Evolutionary conservation across 2,888 invertebrate species (phyloP).

Genomic region (Mesodorylaimus sp.): DNA sequence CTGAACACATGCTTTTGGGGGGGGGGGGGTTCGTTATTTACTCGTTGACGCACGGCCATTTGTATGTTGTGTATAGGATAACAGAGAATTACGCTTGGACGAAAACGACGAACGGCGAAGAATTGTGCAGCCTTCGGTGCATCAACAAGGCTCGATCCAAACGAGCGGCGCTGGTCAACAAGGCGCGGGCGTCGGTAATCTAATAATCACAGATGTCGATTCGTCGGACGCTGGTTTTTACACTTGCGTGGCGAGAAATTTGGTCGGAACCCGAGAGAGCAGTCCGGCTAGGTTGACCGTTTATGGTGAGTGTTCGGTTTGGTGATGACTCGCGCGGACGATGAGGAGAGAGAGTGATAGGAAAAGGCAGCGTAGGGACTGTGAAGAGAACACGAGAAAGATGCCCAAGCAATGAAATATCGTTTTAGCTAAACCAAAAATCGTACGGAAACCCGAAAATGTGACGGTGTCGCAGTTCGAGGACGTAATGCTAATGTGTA

Average conservation of each 20-base stretch:
- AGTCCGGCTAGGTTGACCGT: slow-evolving; percentile 26
- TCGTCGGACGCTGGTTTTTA: slow-evolving; percentile 27
- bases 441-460: slow-evolving; percentile 16
- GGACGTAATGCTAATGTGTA: slow-evolving; percentile 28
- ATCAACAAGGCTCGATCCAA: slow-evolving; percentile 47
- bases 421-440: slow-evolving; percentile 23
- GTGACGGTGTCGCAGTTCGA: slow-evolving; percentile 17
- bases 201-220: slow-evolving; percentile 17
- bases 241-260: slow-evolving; percentile 27
- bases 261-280: slow-evolving; percentile 28
- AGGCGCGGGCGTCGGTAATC: too few species aligned
- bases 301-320: slow-evolving; percentile 13
- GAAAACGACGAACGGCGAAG: slow-evolving; percentile 22
- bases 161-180: slow-evolving; percentile 1
- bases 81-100: slow-evolving; percentile 22
- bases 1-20: too few species aligned
- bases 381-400: too few species aligned
- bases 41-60: too few species aligned
- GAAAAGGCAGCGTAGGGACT: too few species aligned
- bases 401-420: neutral
- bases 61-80: too few species aligned
- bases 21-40: too few species aligned
- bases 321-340: neutral
- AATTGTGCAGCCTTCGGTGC: slow-evolving; percentile 43
- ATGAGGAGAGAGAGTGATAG: too few species aligned